Evolutionary conservation across 2,888 invertebrate genomes (phyloP).

Genomic region (Apotomis turbidana): DNA sequence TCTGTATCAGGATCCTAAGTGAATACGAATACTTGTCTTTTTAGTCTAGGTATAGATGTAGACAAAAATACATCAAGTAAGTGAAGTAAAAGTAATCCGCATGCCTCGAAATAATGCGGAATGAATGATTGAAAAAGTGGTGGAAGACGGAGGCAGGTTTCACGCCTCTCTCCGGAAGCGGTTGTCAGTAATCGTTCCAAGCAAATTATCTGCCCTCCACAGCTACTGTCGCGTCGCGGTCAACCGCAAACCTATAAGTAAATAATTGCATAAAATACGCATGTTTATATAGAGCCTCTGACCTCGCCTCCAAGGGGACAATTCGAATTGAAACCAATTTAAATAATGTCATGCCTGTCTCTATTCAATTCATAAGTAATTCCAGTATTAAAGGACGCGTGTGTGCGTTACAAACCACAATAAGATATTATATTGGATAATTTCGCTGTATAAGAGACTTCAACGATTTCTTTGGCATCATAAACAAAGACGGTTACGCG

Average conservation of each 20-base stretch:
- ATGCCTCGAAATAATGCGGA: not conserved
- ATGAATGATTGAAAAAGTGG: constrained; percentile 37
- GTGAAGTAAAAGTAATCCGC: no score
- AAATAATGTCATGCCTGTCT: constrained; percentile 16
- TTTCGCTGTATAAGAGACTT: constrained; percentile 27
- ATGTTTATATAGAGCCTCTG: constrained; percentile 1
- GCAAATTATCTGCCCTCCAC: constrained; percentile 57
- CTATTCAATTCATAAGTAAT: constrained; percentile 13
- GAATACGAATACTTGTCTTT: no score
- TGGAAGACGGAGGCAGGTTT: constrained; percentile 56
- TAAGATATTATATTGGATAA: constrained; percentile 2
- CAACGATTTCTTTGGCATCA: constrained; percentile 25
- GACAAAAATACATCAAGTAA: no score
- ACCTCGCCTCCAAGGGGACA: constrained; percentile 27
- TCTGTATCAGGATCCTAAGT: no score
- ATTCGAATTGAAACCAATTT: constrained; percentile 20
- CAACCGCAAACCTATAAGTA: constrained; percentile 47
- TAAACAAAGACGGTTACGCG: constrained; percentile 4
- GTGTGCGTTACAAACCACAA: constrained; percentile 21
- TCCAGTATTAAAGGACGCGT: constrained; percentile 8
- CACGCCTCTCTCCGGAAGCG: constrained; percentile 75
- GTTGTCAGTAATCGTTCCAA: constrained; percentile 64
- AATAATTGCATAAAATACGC: constrained; percentile 31
- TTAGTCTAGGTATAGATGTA: no score
- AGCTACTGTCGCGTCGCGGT: constrained; percentile 57